These are phyloP conservation scores for Colius striatus DNA, from an alignment of 2,113 vertebrate genomes.

Conservation along the genomic window DNA sequence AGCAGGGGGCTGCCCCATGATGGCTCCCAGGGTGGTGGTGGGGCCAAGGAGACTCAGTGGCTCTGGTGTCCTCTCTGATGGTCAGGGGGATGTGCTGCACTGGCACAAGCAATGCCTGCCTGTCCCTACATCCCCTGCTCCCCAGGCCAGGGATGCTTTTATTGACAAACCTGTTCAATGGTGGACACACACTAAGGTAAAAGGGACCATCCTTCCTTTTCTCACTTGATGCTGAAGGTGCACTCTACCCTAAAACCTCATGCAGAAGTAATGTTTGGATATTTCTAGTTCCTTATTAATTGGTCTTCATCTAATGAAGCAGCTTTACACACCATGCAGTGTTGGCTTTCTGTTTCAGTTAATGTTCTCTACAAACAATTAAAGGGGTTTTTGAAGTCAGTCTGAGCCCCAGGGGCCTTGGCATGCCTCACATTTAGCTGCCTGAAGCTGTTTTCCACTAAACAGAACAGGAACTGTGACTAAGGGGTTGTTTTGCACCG, in stretches of 20 bases:
- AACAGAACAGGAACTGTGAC: background rate
- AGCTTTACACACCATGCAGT: background rate
- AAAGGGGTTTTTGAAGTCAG: background rate
- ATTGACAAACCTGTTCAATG: background rate
- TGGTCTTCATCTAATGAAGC: background rate
- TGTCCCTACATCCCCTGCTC: background rate
- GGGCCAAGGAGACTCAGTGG: background rate
- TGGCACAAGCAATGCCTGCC: background rate
- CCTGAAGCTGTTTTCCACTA: background rate
- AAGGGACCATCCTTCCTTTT: background rate
- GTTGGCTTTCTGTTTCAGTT: background rate
- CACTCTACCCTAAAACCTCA: background rate
- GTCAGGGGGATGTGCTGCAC: accelerated
- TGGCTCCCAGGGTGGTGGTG: background rate
- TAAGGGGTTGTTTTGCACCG: background rate
- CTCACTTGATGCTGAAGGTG: background rate
- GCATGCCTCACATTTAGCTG: background rate
- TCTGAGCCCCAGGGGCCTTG: background rate
- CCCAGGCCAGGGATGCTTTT: background rate
- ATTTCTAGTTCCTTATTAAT: slow-evolving; percentile 19
- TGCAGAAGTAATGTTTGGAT: background rate
- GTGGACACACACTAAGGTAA: background rate
- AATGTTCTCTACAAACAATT: background rate
- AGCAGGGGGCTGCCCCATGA: background rate
- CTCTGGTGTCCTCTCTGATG: background rate